Conservation (phyloP, 2,888 invertebrate species). For the Watsonalla cultraria region DNA sequence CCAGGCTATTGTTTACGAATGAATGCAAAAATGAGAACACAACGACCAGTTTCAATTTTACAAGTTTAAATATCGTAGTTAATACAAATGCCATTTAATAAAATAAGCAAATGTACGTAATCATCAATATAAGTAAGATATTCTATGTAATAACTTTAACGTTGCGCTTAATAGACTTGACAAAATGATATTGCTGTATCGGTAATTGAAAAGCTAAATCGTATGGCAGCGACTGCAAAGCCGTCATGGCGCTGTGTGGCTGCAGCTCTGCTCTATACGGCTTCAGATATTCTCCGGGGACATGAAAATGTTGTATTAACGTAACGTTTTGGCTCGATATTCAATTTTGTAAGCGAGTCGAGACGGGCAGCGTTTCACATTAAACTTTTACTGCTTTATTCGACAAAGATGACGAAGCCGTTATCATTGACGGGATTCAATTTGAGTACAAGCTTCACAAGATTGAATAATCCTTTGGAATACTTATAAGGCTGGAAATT, state of each 20-base stretch:
- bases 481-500: no score
- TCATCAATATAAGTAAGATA: no score
- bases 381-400: neutral
- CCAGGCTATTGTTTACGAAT: constrained; percentile 1
- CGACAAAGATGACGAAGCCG: neutral
- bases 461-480: no score
- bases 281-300: constrained; percentile 10
- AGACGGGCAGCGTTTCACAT: neutral
- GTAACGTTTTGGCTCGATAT: constrained; percentile 3
- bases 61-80: neutral
- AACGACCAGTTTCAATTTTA: neutral
- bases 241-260: constrained; percentile 1
- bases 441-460: neutral
- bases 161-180: no score
- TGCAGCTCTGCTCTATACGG: constrained; percentile 7
- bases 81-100: no score
- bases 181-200: no score
- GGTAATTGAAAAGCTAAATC: constrained; percentile 1
- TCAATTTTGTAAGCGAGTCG: neutral
- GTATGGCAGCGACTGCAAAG: neutral
- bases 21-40: constrained; percentile 1
- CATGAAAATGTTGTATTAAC: constrained; percentile 5
- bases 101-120: no score
- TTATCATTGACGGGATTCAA: neutral
- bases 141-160: no score